phyloP scores from a whole-genome alignment of 2,113 vertebrate species.

The Phyllostomus hastatus region DNA sequence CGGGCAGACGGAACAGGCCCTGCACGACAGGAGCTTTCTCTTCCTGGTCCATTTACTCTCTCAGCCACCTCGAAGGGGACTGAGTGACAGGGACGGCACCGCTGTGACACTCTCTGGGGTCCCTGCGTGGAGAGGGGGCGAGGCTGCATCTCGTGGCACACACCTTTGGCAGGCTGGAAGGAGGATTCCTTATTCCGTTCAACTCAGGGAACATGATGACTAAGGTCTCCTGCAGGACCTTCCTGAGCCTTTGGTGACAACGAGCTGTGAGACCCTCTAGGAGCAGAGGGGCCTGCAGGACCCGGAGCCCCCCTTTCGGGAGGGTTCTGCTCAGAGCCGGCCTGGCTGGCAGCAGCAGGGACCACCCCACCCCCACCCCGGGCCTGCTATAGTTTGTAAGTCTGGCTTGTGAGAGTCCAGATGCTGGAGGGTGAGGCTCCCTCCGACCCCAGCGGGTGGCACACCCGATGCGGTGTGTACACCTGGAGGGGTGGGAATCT shows the following conservation, averaged over 20 bases:
- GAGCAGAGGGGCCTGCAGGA: background rate
- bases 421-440: background rate
- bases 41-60: background rate
- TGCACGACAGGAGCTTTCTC: background rate
- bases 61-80: background rate
- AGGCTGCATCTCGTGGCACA: rapidly evolving
- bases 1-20: background rate
- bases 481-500: background rate
- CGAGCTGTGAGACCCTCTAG: background rate
- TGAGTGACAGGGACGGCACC: rapidly evolving
- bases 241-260: background rate
- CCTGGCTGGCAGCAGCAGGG: background rate
- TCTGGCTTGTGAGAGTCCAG: background rate
- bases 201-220: too few species aligned
- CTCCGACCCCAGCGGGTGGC: rapidly evolving
- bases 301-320: rapidly evolving
- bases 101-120: background rate
- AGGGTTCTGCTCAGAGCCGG: too few species aligned
- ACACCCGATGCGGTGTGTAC: rapidly evolving
- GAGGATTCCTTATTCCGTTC: background rate
- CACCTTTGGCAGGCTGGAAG: background rate
- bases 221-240: background rate
- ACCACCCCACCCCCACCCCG: too few species aligned
- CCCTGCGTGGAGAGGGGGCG: background rate
- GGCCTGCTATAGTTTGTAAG: too few species aligned